Conservation (phyloP, 2,888 invertebrate genomes). For the Diaphora mendica region DNA sequence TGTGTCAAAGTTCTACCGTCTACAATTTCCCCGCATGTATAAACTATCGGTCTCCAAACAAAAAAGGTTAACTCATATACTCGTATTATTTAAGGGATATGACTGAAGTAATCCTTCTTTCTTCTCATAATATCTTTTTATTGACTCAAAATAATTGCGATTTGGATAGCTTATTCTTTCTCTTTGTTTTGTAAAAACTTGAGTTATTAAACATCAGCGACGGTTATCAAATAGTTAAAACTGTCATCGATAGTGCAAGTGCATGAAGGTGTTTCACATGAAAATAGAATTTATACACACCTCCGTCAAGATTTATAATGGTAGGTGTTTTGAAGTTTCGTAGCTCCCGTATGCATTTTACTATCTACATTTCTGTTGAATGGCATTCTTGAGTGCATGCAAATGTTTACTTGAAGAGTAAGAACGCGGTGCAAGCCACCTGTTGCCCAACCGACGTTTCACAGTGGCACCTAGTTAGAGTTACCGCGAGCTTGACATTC, state of each 20-base stretch:
- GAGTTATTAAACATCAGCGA: too few relatives aligned
- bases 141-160: too few relatives aligned
- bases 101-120: too few relatives aligned
- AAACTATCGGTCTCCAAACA: too few relatives aligned
- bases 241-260: not conserved
- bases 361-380: conserved; percentile 27
- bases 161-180: too few relatives aligned
- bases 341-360: conserved; percentile 7
- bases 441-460: conserved; percentile 75
- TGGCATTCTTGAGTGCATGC: conserved; percentile 42
- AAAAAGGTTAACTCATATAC: too few relatives aligned
- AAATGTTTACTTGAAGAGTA: conserved; percentile 52
- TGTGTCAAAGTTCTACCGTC: too few relatives aligned
- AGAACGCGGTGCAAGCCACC: conserved; percentile 75
- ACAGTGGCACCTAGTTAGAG: conserved; percentile 70
- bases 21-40: too few relatives aligned
- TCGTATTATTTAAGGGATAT: too few relatives aligned
- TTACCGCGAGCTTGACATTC: conserved; percentile 84
- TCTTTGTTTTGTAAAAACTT: too few relatives aligned
- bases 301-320: not conserved
- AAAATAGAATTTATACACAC: not conserved
- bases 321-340: not conserved
- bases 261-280: not conserved
- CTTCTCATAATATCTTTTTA: too few relatives aligned
- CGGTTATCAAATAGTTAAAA: not conserved